Evolutionary conservation across 2,888 invertebrate species (phyloP), one percentile per base, ranked within the genome.

Genomic region (Drosophila villosipedis): DNA sequence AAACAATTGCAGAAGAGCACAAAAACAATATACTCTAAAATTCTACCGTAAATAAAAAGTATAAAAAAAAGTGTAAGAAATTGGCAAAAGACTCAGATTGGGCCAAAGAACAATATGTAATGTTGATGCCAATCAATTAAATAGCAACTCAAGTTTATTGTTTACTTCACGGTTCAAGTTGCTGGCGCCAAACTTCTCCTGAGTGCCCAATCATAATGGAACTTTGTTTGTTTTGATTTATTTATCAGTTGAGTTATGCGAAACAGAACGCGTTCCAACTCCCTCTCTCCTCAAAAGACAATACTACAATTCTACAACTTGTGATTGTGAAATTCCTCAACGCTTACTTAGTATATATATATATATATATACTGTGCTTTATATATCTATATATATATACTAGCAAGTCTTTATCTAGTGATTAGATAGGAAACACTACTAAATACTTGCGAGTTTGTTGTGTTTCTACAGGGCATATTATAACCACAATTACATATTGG

Each of bases 401-500:
- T 39, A 25, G 6, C 5, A 35, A 64, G 35, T 4, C 37, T 47
- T 47, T 65, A 59, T 73, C 63, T n/a, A 49, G 52, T 58, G 84
- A 84, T 89, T 89, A 84, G 84, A 84, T 84, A 84, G 22, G 68
- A 37, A 28, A 52, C 52, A 66, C 68, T 33, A 57, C 35, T 49
- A 43, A 76, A 64, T 68, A 62, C 33, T 50, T 50, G 57, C 33
- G 47, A n/a, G 50, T 39, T 47, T n/a, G 39, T 31, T 59, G 62
- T 66, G 53, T 69, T 68, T 58, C 59, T 54, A 54, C 47, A 30
- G 61, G 16, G 60, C 33, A 57, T 59, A 68, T 78, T 88, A 83
- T 70, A 61, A 64, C 70, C 43, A 55, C 81, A 81, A 83, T 88
- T 79, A 89, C 80, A 86, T 84, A 72, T 75, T 75, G 79, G 33